Base-by-base conservation (phyloP, 1,140 invertebrate species). In the Octopus sinensis region DNA sequence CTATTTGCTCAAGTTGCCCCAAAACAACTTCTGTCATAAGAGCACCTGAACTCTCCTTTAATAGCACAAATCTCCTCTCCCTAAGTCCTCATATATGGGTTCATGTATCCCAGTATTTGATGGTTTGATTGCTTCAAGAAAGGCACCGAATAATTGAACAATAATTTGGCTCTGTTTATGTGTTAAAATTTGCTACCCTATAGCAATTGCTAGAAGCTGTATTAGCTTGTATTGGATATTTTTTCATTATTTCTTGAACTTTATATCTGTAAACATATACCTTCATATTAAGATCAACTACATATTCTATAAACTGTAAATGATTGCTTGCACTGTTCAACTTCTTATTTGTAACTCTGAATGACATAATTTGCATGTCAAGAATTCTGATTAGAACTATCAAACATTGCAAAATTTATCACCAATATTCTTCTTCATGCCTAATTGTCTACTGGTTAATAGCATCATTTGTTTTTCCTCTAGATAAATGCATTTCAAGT, bases 181-280 rank as follows among this genome's bases (percentile, higher is more conserved):
- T 68, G 62, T 68, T 68, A 68, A 68, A 68, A 68, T 68, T 68
- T 68, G 62, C 62, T 68, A n/a, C 62, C n/a, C n/a, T 68, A 68
- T 68, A 68, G 62, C 62, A 12, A 13, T 68, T 12, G 62, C 62
- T 13, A 68, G 12, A 68, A 68, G 62, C 62, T 68, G 62, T 68
- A 68, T 68, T 2, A 68, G 62, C n/a, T 68, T n/a, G n/a, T 68
- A 13, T 68, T 68, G 62, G 3, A 68, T 68, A 68, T 68, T n/a
- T 68, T 68, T 68, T 3, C 62, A 68, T 68, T 68, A n/a, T 68
- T 68, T 68, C 62, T 13, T 68, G 1, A 68, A 13, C 62, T 68
- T 68, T 68, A 68, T 2, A 12, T 68, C 62, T 68, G n/a, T 68
- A n/a, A 12, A 68, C 2, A 68, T 68, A 3, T 68, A 13, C 62